These are phyloP conservation scores for Ctenochaetus hawaiiensis DNA, from an alignment of 2,797 vertebrate species.

Conservation along the genomic window DNA sequence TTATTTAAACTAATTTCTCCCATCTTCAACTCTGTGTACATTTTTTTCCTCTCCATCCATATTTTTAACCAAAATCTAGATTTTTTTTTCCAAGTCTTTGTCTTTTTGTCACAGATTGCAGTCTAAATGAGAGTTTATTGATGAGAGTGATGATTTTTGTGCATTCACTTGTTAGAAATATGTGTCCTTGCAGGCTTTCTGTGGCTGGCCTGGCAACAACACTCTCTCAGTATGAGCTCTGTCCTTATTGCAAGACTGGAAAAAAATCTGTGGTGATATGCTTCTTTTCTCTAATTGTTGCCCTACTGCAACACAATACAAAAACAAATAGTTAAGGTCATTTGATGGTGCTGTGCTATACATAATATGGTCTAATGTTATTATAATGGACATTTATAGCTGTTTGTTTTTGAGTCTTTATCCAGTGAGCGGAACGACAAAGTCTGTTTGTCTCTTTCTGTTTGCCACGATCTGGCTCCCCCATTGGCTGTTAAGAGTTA, in stretches of 20 bases:
- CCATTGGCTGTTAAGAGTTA: slow-evolving; percentile 3
- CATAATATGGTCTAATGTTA: slow-evolving; percentile 2
- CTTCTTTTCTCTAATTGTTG: neutral
- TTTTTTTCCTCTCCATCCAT: neutral
- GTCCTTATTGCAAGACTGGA: neutral
- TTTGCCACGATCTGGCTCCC: slow-evolving; percentile 23
- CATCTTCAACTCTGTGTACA: neutral
- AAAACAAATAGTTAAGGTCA: neutral
- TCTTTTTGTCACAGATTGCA: neutral
- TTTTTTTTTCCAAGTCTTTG: neutral
- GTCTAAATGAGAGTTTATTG: neutral
- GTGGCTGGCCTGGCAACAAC: neutral
- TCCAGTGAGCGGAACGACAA: neutral
- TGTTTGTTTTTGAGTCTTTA: neutral
- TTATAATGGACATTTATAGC: neutral
- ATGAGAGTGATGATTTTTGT: neutral
- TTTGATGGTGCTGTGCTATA: neutral
- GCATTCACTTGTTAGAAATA: neutral
- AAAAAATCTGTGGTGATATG: neutral
- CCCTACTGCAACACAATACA: neutral
- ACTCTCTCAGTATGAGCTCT: neutral
- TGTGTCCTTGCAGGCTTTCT: neutral
- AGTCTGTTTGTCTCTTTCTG: neutral
- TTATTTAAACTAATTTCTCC: neutral
- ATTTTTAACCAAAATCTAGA: neutral